phyloP scores from a whole-genome alignment of 2,113 vertebrate species.

The Electrona antarctica region DNA sequence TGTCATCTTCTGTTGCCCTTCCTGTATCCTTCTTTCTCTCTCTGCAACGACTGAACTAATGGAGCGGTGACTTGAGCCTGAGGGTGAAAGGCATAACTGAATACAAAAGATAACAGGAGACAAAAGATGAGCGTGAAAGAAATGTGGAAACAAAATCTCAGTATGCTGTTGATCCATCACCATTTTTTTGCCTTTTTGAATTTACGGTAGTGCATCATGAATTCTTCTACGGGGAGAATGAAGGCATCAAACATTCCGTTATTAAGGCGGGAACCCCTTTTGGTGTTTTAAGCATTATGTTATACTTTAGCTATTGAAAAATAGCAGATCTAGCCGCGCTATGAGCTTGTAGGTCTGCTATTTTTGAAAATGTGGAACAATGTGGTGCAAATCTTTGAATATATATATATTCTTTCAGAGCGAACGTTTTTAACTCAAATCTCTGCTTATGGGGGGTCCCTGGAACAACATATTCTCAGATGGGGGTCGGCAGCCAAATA shows the following conservation, averaged over 20 bases:
- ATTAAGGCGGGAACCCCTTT: no score
- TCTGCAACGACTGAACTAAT: conserved; percentile 7
- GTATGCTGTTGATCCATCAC: not conserved
- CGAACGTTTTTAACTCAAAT: no score
- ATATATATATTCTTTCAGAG: no score
- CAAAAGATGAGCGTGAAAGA: conserved; percentile 12
- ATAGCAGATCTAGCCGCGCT: no score
- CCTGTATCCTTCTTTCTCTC: conserved; percentile 1
- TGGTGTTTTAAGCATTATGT: no score
- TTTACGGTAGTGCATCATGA: not conserved
- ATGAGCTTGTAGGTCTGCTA: no score
- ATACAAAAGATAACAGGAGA: conserved; percentile 3
- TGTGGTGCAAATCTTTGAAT: no score
- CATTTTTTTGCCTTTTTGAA: not conserved
- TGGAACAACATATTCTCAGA: no score
- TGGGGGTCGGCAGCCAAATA: no score
- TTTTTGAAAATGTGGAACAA: no score
- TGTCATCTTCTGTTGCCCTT: not conserved
- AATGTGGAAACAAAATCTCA: conserved; percentile 1
- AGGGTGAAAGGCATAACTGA: conserved; percentile 20
- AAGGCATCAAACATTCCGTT: not conserved
- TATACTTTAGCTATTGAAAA: no score
- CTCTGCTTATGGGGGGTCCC: no score
- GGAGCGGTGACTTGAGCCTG: conserved; percentile 18
- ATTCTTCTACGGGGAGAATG: not conserved